Evolutionary conservation across 30 jellyfish, hydroid and myxozoan species (phyloP), one percentile per base, ranked within the genome.

Genomic region (Haliclystus octoradiatus): DNA sequence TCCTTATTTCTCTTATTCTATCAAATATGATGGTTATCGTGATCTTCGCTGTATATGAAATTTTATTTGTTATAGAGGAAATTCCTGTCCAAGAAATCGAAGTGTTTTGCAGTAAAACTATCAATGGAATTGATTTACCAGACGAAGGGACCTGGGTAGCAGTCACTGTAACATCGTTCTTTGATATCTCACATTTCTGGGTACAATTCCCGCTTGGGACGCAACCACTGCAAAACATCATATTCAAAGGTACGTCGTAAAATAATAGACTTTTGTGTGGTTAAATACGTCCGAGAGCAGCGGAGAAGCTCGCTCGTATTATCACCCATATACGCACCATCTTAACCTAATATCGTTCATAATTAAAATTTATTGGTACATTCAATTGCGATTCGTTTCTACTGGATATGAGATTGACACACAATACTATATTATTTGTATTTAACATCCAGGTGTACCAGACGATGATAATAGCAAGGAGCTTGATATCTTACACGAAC

Each of bases 121-220:
- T 78, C 52, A 31, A 28, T 1, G 47, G 52, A 28, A 64, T 60
- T 5, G 72, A 52, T 4, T 75, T 76, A 2, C 95, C 94, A 0
- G 85, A 81, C 15, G 26, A 60, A 49, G 98, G 93, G 15, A 60
- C 49, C 22, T 67, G 94, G 80, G 88, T 65, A 7, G 77, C 92
- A 2, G 83, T 77, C 65, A 79, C 93, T 28, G 92, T 89, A 3
- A 80, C 95, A 15, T 62, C 89, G 3, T 23, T 76, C 3, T 63
- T 89, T 9, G 62, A 84, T n/a, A 93, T 94, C 22, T 71, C 94
- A 9, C 95, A 80, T 34, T 89, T 89, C 49, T 75, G 90, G 79
- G 82, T 89, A 67, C 73, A 86, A 7, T 89, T 89, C 35, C 98
- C 98, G 9, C 80, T 68, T 30, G 98, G 98, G 7, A 34, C 75